Evolutionary conservation across 2,888 invertebrate species (phyloP), one percentile per base, ranked within the genome.

Genomic region (Exephanes ischioxanthus): DNA sequence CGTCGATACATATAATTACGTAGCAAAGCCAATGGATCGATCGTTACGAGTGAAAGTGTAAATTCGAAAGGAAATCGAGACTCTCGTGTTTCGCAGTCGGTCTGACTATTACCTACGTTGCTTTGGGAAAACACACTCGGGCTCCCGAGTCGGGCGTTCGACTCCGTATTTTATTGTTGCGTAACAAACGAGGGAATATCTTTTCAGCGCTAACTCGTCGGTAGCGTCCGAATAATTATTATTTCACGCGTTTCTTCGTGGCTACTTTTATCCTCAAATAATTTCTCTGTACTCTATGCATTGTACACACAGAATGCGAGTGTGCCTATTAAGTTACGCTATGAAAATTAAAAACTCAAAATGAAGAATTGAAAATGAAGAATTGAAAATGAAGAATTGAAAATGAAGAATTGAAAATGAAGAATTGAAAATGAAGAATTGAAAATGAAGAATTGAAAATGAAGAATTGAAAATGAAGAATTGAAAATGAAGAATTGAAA

Each of bases 31-130:
- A 58, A 58, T 41, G 33, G 37, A 72, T 58, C 22, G 58, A 55
- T 14, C 58, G 58, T 26, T 26, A 0, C 22, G 37, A 55, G 72
- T 72, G 55, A 72, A 72, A 72, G 72, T 72, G 22, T 16, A 37
- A 7, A 72, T 26, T 58, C 41, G 72, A 55, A 58, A 72, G 71
- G 55, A 71, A 53, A 22, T 55, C 53, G 53, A 55, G 71, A 53
- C 53, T 37, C 53, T 19, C 37, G 53, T n/a, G 30, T 58, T 58
- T 58, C 58, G 26, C 58, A 58, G 26, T 58, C 22, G 58, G 11
- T 26, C 26, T 58, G 26, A 58, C 58, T 58, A 58, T 14, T 26
- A 26, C 58, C 22, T 11, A 11, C 11, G 22, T 14, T 58, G 26
- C 58, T 58, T 58, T 26, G 14, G 58, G 26, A 58, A 58, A 58